These are phyloP conservation scores for Sebastes schlegelii DNA, from an alignment of 2,113 vertebrate genomes.

Conservation along the genomic window DNA sequence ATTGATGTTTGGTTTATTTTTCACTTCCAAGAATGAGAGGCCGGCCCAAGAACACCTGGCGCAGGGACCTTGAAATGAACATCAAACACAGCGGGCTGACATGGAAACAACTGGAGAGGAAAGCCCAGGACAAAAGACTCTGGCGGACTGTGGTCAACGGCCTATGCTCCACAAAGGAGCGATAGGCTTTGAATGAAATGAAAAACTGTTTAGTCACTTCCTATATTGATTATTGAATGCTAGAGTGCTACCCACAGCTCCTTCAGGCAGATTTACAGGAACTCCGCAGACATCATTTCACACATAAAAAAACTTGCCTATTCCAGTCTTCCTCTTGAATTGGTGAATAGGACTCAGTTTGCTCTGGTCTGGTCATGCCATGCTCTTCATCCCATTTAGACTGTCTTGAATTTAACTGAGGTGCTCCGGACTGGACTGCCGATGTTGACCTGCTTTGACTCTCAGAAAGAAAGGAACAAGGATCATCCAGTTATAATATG, in stretches of 20 bases:
- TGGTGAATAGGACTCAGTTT: neutral
- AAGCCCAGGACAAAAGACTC: too few species aligned
- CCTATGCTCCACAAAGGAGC: too few species aligned
- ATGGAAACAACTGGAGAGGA: too few species aligned
- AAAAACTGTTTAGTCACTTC: neutral
- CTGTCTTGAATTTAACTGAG: neutral
- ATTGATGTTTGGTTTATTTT: too few species aligned
- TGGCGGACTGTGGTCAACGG: too few species aligned
- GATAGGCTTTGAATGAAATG: too few species aligned
- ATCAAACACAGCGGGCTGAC: too few species aligned
- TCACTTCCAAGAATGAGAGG: too few species aligned
- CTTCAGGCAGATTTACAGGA: neutral
- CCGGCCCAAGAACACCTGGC: too few species aligned
- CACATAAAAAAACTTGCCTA: neutral
- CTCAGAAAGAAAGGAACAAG: conserved; percentile 12
- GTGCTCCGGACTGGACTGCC: neutral
- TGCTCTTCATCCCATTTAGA: neutral
- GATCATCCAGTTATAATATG: conserved; percentile 24
- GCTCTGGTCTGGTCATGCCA: neutral
- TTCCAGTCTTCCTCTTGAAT: neutral
- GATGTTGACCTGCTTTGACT: conserved; percentile 18
- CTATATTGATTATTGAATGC: neutral
- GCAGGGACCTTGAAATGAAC: too few species aligned
- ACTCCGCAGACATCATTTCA: neutral
- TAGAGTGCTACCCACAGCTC: neutral